A percentile compares a stretch with the other conserved stretches of the same genome.
phyloP scores from a whole-genome alignment of 2,797 vertebrate species.

The Myiothlypis chrysogaster region DNA sequence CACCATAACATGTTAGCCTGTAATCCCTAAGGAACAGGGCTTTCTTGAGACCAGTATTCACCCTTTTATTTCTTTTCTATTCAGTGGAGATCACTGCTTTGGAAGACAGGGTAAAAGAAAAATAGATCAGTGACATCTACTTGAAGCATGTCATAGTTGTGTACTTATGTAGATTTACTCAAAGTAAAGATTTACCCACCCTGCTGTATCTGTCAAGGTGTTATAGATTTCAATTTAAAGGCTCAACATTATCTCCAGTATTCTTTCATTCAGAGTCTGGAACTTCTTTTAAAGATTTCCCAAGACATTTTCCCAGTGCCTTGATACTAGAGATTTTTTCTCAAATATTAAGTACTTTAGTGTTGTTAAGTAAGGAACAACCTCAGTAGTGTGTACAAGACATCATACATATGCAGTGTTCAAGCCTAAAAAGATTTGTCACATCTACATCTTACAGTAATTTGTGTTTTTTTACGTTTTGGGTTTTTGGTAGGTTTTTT shows the following conservation, averaged over 20 bases:
- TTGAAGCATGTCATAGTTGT: background rate
- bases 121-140: background rate
- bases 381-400: background rate
- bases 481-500: accelerated
- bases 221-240: background rate
- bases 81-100: background rate
- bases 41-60: background rate
- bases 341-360: background rate
- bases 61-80: background rate
- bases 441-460: background rate
- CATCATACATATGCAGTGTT: background rate
- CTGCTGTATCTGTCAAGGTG: background rate
- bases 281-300: background rate
- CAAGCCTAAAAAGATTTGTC: background rate
- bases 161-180: background rate
- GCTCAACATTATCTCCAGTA: background rate
- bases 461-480: accelerated
- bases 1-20: background rate
- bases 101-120: background rate
- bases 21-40: background rate
- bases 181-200: background rate
- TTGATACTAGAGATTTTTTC: background rate
- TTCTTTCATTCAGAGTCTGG: background rate
- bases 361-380: background rate
- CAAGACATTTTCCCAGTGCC: background rate